Percentiles rank a stretch among this genome's conserved stretches.
phyloP scores from a whole-genome alignment of 2,888 invertebrate species.

The Noctua janthe region DNA sequence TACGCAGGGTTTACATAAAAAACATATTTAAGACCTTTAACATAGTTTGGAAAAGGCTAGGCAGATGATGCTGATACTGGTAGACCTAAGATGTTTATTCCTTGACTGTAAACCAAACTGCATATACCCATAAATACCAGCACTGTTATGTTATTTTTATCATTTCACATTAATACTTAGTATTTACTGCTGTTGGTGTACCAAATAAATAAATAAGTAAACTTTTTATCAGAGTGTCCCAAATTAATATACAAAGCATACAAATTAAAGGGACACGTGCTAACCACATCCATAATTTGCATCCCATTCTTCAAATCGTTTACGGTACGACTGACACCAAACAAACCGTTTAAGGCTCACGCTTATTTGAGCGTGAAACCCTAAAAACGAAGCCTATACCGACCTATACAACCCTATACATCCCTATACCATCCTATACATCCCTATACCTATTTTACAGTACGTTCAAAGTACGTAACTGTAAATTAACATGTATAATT shows the following conservation, averaged over 20 bases:
- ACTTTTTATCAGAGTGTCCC: background rate
- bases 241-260: background rate
- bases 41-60: too few species aligned
- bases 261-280: conserved; percentile 4
- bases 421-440: conserved; percentile 15
- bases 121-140: too few species aligned
- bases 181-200: too few species aligned
- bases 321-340: conserved; percentile 57
- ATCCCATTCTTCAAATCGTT: conserved; percentile 46
- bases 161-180: too few species aligned
- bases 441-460: conserved; percentile 25
- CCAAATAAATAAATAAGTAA: too few species aligned
- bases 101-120: background rate
- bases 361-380: conserved; percentile 56
- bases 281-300: conserved; percentile 20
- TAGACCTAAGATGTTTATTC: background rate
- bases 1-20: too few species aligned
- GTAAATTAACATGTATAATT: conserved; percentile 88
- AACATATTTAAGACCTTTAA: too few species aligned
- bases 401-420: background rate
- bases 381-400: conserved; percentile 50
- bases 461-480: conserved; percentile 62
- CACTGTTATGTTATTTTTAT: too few species aligned
- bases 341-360: conserved; percentile 44
- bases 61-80: background rate